Conservation (phyloP, 1,140 invertebrate species). For the Tachypleus tridentatus region DNA sequence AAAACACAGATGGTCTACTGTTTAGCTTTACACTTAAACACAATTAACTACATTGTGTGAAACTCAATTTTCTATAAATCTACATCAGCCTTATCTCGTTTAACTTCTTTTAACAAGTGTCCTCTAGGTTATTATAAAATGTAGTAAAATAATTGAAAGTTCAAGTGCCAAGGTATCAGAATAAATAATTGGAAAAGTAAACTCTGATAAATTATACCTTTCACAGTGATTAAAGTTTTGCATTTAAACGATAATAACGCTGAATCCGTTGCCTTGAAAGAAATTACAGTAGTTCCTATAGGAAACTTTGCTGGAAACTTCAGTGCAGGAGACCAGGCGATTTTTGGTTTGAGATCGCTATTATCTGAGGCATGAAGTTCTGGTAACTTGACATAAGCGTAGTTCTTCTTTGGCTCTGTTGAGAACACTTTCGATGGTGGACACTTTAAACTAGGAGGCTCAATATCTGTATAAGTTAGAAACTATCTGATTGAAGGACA, state of each 20-base stretch:
- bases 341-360: constrained; percentile 2
- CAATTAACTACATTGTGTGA: too few species aligned
- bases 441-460: constrained; percentile 5
- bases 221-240: not conserved
- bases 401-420: constrained; percentile 1
- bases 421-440: not conserved
- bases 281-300: not conserved
- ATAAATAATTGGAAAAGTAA: too few species aligned
- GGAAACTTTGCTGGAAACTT: not conserved
- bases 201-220: constrained; percentile 2
- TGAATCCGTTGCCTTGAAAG: constrained; percentile 2
- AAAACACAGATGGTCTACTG: too few species aligned
- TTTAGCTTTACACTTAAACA: too few species aligned
- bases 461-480: constrained; percentile 3
- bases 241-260: not conserved
- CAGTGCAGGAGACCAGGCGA: not conserved
- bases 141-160: too few species aligned
- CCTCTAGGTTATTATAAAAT: too few species aligned
- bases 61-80: too few species aligned
- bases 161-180: too few species aligned
- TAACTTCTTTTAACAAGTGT: too few species aligned
- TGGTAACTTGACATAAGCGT: not conserved
- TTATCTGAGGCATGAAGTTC: constrained; percentile 4
- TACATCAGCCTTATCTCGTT: too few species aligned
- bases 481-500: not conserved